phyloP scores from a whole-genome alignment of 2,113 vertebrate genomes.

The Plotosus lineatus region DNA sequence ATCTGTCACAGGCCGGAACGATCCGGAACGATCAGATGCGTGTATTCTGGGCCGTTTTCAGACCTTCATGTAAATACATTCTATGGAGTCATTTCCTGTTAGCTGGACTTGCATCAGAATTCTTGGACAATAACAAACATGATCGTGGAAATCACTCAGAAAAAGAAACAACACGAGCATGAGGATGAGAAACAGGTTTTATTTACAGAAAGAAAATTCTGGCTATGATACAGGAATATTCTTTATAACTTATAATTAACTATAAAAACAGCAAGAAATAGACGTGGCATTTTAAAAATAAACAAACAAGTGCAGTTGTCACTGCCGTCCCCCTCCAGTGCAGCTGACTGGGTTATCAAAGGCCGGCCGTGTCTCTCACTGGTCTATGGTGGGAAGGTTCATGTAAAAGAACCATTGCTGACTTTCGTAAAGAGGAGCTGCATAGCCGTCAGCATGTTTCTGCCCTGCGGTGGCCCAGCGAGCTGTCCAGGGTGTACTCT shows the following conservation, averaged over 20 bases:
- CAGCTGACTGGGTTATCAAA: too few relatives aligned
- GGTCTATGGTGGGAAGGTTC: too few relatives aligned
- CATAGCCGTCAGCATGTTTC: too few relatives aligned
- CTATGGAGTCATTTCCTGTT: background rate
- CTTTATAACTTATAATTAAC: background rate
- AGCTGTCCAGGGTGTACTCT: too few relatives aligned
- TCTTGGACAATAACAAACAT: background rate
- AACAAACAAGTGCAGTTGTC: too few relatives aligned
- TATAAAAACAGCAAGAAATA: background rate
- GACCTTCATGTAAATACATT: background rate
- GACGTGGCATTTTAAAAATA: background rate
- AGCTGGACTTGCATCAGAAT: background rate
- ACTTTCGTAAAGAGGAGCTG: too few relatives aligned
- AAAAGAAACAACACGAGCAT: background rate
- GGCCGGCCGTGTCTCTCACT: too few relatives aligned
- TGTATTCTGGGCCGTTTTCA: background rate
- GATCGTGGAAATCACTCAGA: background rate
- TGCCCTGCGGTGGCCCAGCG: too few relatives aligned
- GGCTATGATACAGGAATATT: background rate
- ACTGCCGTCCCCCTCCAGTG: too few relatives aligned
- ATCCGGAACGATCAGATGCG: background rate
- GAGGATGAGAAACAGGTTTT: conserved; percentile 3
- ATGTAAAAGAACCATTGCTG: too few relatives aligned
- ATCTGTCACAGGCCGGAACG: background rate
- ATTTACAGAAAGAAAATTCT: conserved; percentile 2